Evolutionary conservation across 2,113 vertebrate species (phyloP).

Genomic region (Pterophyllum scalare): DNA sequence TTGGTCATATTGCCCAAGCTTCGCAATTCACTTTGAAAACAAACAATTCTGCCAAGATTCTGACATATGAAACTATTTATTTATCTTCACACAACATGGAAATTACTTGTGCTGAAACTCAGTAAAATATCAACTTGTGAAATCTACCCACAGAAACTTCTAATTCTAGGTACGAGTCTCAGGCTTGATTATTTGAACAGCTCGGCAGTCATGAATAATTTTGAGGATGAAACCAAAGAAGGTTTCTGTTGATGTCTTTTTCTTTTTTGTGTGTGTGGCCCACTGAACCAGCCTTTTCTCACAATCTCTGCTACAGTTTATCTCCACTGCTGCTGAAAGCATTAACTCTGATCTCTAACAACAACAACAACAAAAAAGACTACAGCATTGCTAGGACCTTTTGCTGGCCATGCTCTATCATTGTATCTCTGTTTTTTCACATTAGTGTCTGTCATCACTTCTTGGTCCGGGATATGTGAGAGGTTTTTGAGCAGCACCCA

Average conservation of each 20-base stretch:
- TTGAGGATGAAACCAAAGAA: background rate
- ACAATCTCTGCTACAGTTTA: constrained; percentile 1
- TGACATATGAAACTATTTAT: constrained; percentile 46
- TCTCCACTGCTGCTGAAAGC: constrained; percentile 5
- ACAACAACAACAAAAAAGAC: background rate
- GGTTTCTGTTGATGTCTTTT: background rate
- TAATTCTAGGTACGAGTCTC: background rate
- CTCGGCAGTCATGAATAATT: background rate
- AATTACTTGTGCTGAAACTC: constrained; percentile 21
- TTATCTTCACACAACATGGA: constrained; percentile 20
- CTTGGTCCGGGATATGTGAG: constrained; percentile 2
- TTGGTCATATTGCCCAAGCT: constrained; percentile 31
- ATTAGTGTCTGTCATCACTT: constrained; percentile 48
- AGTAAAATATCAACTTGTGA: constrained; percentile 23
- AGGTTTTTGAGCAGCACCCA: background rate
- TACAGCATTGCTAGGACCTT: background rate
- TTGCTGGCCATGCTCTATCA: constrained; percentile 6
- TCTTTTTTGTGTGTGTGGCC: background rate
- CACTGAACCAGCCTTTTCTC: background rate
- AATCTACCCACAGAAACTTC: background rate
- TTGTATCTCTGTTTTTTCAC: constrained; percentile 39
- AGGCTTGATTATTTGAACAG: constrained; percentile 3
- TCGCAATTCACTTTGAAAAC: constrained; percentile 15
- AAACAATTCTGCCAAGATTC: constrained; percentile 41
- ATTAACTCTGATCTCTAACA: background rate